Evolutionary conservation across 2,113 vertebrate genomes (phyloP).

Genomic region (Channa maculata): DNA sequence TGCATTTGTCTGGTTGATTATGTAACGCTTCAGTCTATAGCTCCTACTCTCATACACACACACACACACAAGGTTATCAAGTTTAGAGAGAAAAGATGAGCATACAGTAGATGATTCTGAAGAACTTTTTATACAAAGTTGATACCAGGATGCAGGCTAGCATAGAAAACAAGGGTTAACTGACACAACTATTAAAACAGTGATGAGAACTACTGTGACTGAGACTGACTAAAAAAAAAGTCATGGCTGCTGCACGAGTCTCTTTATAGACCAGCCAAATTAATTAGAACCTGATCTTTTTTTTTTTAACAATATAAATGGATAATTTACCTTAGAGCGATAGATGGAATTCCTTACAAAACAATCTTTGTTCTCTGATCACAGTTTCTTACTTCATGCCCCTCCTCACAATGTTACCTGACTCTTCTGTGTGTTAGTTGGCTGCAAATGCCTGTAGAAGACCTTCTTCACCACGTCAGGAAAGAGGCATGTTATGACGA

Average conservation of each 20-base stretch:
- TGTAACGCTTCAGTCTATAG: no score
- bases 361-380: not conserved
- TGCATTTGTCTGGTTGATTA: no score
- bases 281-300: not conserved
- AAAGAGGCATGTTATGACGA: conserved; percentile 92
- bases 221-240: no score
- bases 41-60: no score
- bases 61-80: no score
- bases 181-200: not conserved
- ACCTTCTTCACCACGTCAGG: conserved; percentile 96
- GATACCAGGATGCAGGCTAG: not conserved
- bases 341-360: not conserved
- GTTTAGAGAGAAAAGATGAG: not conserved
- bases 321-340: not conserved
- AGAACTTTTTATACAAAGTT: no score
- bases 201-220: conserved; percentile 5
- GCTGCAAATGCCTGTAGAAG: conserved; percentile 91
- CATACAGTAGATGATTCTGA: not conserved
- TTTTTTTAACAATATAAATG: not conserved
- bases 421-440: conserved; percentile 94
- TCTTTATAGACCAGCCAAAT: not conserved
- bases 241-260: not conserved
- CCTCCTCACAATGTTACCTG: conserved; percentile 85
- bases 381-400: not conserved
- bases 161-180: not conserved